Evolutionary conservation across 2,113 vertebrate species (phyloP).

Genomic region (Gracilinanus agilis): DNA sequence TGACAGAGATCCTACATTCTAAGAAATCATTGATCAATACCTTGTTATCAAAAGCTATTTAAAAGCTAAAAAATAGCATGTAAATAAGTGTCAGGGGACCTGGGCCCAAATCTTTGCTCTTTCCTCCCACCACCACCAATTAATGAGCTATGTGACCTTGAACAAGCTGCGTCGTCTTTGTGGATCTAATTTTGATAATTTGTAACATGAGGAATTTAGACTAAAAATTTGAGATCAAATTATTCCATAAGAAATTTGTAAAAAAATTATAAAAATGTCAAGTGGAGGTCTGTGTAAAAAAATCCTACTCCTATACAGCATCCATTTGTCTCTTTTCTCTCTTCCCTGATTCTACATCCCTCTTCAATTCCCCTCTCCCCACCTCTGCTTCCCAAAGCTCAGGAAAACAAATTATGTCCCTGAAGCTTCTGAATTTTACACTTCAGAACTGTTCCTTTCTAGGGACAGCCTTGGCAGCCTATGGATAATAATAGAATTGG

Average conservation of each 20-base stretch:
- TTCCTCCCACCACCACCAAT: not conserved
- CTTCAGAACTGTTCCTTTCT: constrained; percentile 43
- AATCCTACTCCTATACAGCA: not conserved
- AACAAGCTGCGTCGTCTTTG: not conserved
- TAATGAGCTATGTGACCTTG: not conserved
- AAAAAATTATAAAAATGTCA: not conserved
- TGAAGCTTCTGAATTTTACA: not conserved
- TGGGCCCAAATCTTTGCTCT: not conserved
- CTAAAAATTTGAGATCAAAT: not conserved
- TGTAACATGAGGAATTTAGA: not conserved
- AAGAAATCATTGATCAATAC: not conserved
- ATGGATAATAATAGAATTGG: constrained; percentile 47
- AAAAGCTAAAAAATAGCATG: not conserved
- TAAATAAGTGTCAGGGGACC: not conserved
- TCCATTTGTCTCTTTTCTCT: constrained; percentile 5
- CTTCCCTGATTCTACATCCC: not conserved
- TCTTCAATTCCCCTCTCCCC: not conserved
- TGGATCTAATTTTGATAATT: not conserved
- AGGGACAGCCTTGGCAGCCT: constrained; percentile 26
- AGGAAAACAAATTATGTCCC: constrained; percentile 9
- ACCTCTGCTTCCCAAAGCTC: not conserved
- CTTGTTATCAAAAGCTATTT: not conserved
- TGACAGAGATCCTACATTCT: not conserved
- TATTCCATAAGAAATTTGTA: not conserved
- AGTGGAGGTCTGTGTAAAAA: not conserved